Conservation (phyloP, 2,888 invertebrate genomes). For the Aphidoletes aphidimyza region DNA sequence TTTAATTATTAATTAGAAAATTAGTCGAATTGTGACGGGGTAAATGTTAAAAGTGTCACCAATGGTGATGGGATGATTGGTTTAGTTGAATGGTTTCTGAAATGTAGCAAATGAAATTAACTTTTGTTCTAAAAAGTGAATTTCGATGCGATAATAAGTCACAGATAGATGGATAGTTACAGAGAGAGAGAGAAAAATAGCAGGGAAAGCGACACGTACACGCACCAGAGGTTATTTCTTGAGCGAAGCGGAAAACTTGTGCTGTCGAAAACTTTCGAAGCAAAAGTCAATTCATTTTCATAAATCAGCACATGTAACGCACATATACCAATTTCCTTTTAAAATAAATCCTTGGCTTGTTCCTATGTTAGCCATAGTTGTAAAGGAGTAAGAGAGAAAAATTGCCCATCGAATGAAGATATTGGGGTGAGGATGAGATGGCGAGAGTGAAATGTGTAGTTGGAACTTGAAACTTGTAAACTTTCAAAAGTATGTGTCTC, state of each 20-base stretch:
- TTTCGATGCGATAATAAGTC: neutral
- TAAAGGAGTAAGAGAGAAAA: too few relatives aligned
- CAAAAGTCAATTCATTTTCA: slow-evolving; percentile 34
- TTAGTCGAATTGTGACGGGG: neutral
- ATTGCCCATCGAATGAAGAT: too few relatives aligned
- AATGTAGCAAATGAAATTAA: neutral
- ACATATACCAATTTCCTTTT: slow-evolving; percentile 21
- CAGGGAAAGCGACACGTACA: too few relatives aligned
- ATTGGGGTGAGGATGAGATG: neutral
- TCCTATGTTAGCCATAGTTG: neutral
- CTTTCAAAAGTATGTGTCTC: neutral
- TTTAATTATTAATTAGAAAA: slow-evolving; percentile 49
- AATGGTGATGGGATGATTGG: slow-evolving; percentile 20
- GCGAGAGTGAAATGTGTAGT: neutral
- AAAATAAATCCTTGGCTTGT: slow-evolving; percentile 19
- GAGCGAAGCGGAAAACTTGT: neutral
- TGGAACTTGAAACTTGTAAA: slow-evolving; percentile 4
- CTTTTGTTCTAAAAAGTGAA: neutral
- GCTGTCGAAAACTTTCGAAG: neutral
- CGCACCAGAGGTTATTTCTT: too few relatives aligned
- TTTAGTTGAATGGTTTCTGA: neutral
- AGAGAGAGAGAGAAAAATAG: too few relatives aligned
- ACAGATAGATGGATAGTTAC: too few relatives aligned
- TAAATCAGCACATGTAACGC: slow-evolving; percentile 26
- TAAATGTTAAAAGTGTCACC: neutral